Percentiles rank a stretch among this genome's conserved stretches.
Evolutionary conservation across 2,797 vertebrate genomes (phyloP).

Genomic region (Sebastes minor): DNA sequence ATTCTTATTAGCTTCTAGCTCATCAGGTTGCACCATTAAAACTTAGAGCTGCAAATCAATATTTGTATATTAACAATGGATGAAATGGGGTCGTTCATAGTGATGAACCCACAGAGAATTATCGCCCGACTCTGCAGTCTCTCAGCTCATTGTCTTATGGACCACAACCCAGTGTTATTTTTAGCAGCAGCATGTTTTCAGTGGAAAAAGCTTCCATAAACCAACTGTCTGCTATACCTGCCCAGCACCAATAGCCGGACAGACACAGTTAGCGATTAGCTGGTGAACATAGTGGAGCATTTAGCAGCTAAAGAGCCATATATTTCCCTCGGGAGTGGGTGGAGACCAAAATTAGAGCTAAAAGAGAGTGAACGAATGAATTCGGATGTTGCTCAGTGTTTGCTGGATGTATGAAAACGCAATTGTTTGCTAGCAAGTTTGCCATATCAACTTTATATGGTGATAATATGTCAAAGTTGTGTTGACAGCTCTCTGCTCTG

Average conservation of each 20-base stretch:
- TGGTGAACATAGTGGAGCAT: neutral
- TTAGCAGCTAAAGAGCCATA: neutral
- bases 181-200: neutral
- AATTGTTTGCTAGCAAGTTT: no score
- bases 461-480: no score
- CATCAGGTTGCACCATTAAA: neutral
- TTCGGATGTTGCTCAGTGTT: no score
- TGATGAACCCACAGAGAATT: neutral
- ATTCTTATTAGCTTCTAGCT: neutral
- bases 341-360: neutral
- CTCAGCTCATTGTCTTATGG: neutral
- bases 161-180: neutral
- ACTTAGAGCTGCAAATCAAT: neutral
- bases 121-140: neutral
- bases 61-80: neutral
- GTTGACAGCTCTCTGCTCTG: no score
- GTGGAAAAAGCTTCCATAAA: neutral
- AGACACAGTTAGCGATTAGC: neutral
- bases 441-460: neutral
- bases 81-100: neutral
- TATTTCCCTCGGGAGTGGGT: neutral
- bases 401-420: no score
- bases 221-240: neutral
- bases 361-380: neutral
- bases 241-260: neutral